phyloP scores from a whole-genome alignment of 2,113 vertebrate species.

The Prunella himalayana region DNA sequence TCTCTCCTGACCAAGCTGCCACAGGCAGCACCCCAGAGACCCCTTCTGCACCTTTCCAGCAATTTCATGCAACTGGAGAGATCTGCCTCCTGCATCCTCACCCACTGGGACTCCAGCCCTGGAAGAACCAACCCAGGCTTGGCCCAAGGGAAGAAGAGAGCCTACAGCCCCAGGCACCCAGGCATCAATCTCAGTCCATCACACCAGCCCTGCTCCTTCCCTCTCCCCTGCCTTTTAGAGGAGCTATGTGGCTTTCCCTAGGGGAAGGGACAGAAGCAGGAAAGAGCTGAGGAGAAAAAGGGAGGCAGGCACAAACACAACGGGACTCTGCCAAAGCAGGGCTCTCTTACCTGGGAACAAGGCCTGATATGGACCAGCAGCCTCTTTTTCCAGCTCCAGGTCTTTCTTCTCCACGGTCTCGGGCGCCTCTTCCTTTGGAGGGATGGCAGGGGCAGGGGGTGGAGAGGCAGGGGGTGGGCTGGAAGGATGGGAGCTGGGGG shows the following conservation, averaged over 20 bases:
- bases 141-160: not conserved
- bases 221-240: not conserved
- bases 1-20: not conserved
- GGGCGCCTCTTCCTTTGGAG: conserved; percentile 82
- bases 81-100: not conserved
- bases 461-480: conserved; percentile 74
- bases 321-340: conserved; percentile 3
- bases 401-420: conserved; percentile 82
- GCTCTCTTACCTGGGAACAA: conserved; percentile 83
- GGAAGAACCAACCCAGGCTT: not conserved
- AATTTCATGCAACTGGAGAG: not conserved
- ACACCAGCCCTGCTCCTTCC: not conserved
- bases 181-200: not conserved
- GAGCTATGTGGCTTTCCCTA: not conserved
- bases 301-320: conserved; percentile 34
- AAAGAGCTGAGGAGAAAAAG: conserved; percentile 26
- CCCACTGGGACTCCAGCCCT: not conserved
- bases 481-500: conserved; percentile 78
- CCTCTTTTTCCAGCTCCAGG: conserved; percentile 76
- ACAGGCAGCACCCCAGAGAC: not conserved
- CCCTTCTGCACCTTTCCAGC: not conserved
- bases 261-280: conserved; percentile 42
- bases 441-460: conserved; percentile 74
- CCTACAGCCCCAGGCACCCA: not conserved
- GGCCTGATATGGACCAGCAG: conserved; percentile 76